Evolutionary conservation across 2,113 vertebrate species (phyloP).

Genomic region (Microcebus jonahi): DNA sequence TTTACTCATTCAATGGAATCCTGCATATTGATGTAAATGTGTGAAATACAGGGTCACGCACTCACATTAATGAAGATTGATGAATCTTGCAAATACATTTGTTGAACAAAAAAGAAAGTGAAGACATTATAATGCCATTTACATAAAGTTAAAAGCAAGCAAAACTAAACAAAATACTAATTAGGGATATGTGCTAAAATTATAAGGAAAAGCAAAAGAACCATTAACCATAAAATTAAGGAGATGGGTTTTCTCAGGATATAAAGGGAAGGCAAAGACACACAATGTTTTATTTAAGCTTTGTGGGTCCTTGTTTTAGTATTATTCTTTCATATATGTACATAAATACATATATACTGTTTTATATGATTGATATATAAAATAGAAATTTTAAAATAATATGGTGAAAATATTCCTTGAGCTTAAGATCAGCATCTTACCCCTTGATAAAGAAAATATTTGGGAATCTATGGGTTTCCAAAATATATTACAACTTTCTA

Average conservation of each 20-base stretch:
- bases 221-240: not conserved
- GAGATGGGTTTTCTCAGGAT: not conserved
- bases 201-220: not conserved
- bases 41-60: not conserved
- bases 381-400: not conserved
- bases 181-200: not conserved
- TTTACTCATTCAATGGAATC: not conserved
- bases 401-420: not conserved
- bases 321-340: not conserved
- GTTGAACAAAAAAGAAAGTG: not conserved
- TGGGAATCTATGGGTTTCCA: not conserved
- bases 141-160: not conserved
- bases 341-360: not conserved
- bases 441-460: not conserved
- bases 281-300: not conserved
- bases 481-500: not conserved
- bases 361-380: not conserved
- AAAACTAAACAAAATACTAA: constrained; percentile 32
- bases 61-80: not conserved
- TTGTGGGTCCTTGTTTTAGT: not conserved
- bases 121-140: not conserved
- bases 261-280: not conserved
- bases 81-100: not conserved
- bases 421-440: not conserved
- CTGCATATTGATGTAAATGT: not conserved